These are phyloP conservation scores for Caenorhabditis japonica DNA, from an alignment of 2,888 invertebrate species.

Conservation along the genomic window DNA sequence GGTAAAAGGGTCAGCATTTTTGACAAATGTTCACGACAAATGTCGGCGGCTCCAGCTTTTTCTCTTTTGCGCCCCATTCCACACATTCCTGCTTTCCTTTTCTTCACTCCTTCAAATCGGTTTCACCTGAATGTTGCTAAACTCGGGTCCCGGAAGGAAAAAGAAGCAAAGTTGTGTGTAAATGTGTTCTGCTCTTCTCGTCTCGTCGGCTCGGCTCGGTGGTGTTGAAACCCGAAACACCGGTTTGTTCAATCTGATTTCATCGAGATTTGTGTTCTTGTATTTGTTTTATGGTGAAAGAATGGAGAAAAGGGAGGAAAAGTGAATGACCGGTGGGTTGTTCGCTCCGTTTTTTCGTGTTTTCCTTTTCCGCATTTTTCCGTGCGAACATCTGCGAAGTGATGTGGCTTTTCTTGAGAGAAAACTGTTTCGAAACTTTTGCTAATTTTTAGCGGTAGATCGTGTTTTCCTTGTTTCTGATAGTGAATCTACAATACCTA, in stretches of 20 bases:
- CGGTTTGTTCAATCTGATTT: no score
- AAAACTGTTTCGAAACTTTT: no score
- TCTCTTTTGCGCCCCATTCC: slow-evolving; percentile 20
- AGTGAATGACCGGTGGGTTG: slow-evolving; percentile 40
- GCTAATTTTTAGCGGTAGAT: no score
- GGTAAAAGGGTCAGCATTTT: slow-evolving; percentile 19
- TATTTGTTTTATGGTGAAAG: slow-evolving; percentile 36
- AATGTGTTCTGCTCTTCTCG: slow-evolving; percentile 39
- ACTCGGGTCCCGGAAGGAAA: neutral
- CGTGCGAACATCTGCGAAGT: neutral
- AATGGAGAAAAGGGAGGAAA: no score
- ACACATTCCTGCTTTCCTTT: slow-evolving; percentile 3
- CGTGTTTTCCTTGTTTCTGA: no score
- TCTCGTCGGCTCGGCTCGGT: no score
- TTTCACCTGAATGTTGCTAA: slow-evolving; percentile 45
- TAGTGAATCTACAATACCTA: no score
- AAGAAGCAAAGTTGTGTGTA: no score
- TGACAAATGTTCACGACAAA: slow-evolving; percentile 53
- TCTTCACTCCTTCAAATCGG: slow-evolving; percentile 2
- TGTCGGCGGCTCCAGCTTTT: slow-evolving; percentile 29
- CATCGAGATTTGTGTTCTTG: slow-evolving; percentile 28
- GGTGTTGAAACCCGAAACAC: no score
- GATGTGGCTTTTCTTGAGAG: no score
- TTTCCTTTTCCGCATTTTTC: slow-evolving; percentile 1
- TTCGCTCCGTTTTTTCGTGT: no score